Evolutionary conservation across 2,888 invertebrate genomes (phyloP), one percentile per base, ranked within the genome.

Genomic region (Hyposoter didymator): DNA sequence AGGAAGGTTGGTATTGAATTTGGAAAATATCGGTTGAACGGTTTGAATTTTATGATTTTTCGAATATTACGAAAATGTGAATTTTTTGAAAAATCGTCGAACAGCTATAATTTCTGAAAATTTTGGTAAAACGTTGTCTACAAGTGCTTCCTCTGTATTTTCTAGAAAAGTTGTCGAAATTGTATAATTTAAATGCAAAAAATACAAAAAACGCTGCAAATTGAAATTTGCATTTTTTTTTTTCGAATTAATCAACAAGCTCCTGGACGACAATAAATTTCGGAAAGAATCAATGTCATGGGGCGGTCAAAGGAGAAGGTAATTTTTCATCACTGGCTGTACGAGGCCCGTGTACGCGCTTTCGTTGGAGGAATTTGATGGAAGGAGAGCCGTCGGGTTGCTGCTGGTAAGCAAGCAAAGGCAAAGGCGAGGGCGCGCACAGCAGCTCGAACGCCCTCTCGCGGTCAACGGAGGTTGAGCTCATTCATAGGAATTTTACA

Each of bases 401-500:
- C n/a, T n/a, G n/a, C n/a, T n/a, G 59, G 52, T 69, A 17, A 59
- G 52, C 55, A 72, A 49, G 62, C 62, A 43, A 49, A 69, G 73
- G 73, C 70, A 43, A 49, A 69, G 67, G 76, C 70, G 74, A 59
- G 59, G 82, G 82, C 82, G 78, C 70, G 62, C 39, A 17, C 49
- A 74, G 28, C 59, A 59, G 28, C 22, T 32, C 35, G 45, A 62
- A 55, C 66, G 78, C 72, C 73, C 52, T 35, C 81, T 78, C 73
- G 67, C 89, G 87, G 81, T 89, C 85, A 87, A 81, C 88, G 84
- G 84, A 85, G 88, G 86, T 88, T 88, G 91, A 90, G 91, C 91
- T 91, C 92, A 92, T 92, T 92, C 92, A 92, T 92, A 92, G 92
- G 92, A 92, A 92, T 92, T 91, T 92, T 90, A 92, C 92, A 92